These are phyloP conservation scores for Lepidurus packardi DNA, from an alignment of 1,140 invertebrate genomes.

Conservation along the genomic window DNA sequence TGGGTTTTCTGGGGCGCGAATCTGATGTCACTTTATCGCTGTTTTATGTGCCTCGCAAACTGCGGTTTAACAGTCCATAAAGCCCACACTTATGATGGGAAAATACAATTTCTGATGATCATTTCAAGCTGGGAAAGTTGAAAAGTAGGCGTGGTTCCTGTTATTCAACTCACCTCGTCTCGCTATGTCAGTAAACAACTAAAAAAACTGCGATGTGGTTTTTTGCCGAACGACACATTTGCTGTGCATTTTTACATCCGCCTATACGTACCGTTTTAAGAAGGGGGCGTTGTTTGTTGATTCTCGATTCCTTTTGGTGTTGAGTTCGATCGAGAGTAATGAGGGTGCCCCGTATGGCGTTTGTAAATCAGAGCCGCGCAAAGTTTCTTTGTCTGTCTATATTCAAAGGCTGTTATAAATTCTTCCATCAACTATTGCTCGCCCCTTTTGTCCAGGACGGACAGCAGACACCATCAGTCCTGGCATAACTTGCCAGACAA, in stretches of 20 bases:
- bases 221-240: neutral
- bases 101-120: neutral
- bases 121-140: neutral
- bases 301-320: neutral
- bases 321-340: neutral
- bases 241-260: neutral
- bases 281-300: constrained; percentile 5
- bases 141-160: neutral
- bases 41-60: neutral
- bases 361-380: neutral
- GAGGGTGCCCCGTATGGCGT: constrained; percentile 16
- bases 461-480: constrained; percentile 2
- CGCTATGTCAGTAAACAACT: too few species aligned
- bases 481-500: constrained; percentile 5
- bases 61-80: constrained; percentile 13
- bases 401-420: neutral
- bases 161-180: neutral
- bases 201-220: too few species aligned
- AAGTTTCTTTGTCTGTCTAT: neutral
- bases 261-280: neutral
- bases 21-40: neutral
- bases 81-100: constrained; percentile 18
- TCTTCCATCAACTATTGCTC: constrained; percentile 9
- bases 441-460: neutral
- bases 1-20: neutral